Evolutionary conservation across 2,888 invertebrate species (phyloP), one percentile per base, ranked within the genome.

Genomic region (Eulithis testata): DNA sequence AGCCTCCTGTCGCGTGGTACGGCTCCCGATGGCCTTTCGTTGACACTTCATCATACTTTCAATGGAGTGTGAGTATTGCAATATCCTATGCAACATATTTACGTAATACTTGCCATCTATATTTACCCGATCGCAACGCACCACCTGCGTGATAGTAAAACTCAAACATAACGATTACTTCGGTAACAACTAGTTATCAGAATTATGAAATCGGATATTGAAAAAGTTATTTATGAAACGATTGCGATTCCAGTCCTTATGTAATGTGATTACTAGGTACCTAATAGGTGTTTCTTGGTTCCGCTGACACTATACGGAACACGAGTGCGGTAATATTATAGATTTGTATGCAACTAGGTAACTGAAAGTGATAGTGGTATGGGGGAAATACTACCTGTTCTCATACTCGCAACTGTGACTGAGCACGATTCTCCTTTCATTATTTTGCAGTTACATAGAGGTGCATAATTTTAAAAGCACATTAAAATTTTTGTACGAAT

Each of bases 1-100:
- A 90, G 71, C 81, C 91, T 9, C 89, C 87, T 31, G 88, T 89
- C 67, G 90, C 94, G 49, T 95, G 95, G 95, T 94, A 94, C 77
- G 94, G 94, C 56, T 93, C 94, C 45, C 90, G 94, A 69, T 95
- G 95, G 95, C 94, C 95, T 11, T 95, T 95, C 79, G 94, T 94
- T 52, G 95, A 95, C 82, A 94, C 95, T 44, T 94, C 95, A 37
- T 94, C 95, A 14, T 95, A 95, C 82, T 94, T 95, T 80, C 95
- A 95, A 84, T 95, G 95, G 95, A 94, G 94, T 87, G 95, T 95
- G 83, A 91, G 94, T 89, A 76, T 67, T 71, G 72, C 76, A 73
- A 76, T 76, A 67, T 75, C 77, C 43, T 52, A 51, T 50, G 43
- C 52, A 57, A 66, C 59, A 65, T 36, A n/a, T 67, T 78, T 79